Evolutionary conservation across 2,888 invertebrate genomes (phyloP).

Genomic region (Drosophila longiperda): DNA sequence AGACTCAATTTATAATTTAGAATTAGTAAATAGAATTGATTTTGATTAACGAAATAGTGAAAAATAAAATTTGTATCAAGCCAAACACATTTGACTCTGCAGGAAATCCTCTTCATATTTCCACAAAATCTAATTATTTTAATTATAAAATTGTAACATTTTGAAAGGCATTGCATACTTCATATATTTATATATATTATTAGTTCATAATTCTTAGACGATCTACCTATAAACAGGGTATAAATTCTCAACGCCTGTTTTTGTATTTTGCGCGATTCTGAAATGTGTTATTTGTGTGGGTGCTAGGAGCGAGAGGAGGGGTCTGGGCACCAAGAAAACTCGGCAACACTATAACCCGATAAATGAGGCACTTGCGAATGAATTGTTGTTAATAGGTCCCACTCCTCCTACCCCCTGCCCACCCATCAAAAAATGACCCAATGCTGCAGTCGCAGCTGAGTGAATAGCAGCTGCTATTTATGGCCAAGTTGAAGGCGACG

Average conservation of each 20-base stretch:
- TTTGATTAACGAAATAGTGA: neutral
- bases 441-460: slow-evolving; percentile 20
- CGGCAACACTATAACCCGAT: slow-evolving; percentile 14
- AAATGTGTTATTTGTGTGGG: slow-evolving; percentile 50
- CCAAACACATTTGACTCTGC: neutral
- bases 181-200: neutral
- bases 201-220: neutral
- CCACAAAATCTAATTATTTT: neutral
- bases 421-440: slow-evolving; percentile 12
- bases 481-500: slow-evolving; percentile 60
- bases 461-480: slow-evolving; percentile 47
- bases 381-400: slow-evolving; percentile 33
- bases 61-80: too few species aligned
- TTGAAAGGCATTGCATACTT: neutral
- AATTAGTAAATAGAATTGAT: too few species aligned
- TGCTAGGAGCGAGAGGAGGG: slow-evolving; percentile 47
- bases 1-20: neutral
- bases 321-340: slow-evolving; percentile 40
- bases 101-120: neutral
- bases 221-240: slow-evolving; percentile 6
- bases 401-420: neutral
- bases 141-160: neutral
- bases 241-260: neutral
- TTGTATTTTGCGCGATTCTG: slow-evolving; percentile 6
- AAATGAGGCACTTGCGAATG: slow-evolving; percentile 38